Evolutionary conservation across 2,113 vertebrate genomes (phyloP).

Genomic region (Antechinus flavipes): DNA sequence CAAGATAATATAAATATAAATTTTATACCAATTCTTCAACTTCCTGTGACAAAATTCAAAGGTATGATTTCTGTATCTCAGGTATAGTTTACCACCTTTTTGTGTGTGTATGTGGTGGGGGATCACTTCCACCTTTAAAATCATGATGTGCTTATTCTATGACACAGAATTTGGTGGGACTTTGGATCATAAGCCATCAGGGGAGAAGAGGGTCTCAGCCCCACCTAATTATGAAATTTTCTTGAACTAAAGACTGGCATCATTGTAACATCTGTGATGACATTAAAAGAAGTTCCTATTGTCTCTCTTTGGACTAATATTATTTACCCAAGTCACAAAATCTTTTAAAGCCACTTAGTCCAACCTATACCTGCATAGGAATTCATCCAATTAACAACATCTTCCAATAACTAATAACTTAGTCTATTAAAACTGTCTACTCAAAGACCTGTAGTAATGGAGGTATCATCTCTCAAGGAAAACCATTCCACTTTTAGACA

Average conservation of each 20-base stretch:
- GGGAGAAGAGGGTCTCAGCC: neutral
- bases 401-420: too few species aligned
- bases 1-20: neutral
- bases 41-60: neutral
- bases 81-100: neutral
- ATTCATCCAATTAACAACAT: neutral
- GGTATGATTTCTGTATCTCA: neutral
- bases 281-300: too few species aligned
- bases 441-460: neutral
- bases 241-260: neutral
- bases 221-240: too few species aligned
- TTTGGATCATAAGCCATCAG: neutral
- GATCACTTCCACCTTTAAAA: too few species aligned
- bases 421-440: neutral
- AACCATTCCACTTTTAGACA: neutral
- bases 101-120: too few species aligned
- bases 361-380: neutral
- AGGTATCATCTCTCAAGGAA: neutral
- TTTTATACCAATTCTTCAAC: neutral
- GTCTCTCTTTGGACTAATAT: neutral
- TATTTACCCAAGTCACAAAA: neutral
- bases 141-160: too few species aligned
- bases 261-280: neutral
- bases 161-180: too few species aligned
- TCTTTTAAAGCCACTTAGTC: neutral